Percentiles rank a stretch among this genome's conserved stretches.
These are phyloP conservation scores for Cheirogaleus major DNA, from an alignment of 2,797 vertebrate species.

Conservation along the genomic window DNA sequence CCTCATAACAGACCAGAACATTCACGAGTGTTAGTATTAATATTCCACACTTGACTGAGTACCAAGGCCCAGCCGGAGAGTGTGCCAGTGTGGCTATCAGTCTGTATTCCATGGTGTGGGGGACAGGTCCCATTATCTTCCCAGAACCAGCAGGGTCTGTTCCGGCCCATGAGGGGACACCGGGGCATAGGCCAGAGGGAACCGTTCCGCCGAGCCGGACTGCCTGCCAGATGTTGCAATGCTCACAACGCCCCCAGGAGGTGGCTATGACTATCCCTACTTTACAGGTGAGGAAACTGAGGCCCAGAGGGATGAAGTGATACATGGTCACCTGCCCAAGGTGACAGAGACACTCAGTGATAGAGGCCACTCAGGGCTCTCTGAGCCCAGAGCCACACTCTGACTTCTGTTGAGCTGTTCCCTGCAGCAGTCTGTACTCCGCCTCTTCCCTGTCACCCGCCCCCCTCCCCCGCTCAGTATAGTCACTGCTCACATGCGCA, in stretches of 20 bases:
- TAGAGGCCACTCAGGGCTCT: background rate
- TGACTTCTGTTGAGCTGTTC: background rate
- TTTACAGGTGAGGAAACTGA: background rate
- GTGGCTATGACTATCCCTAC: background rate
- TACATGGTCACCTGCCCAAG: background rate
- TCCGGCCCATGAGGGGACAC: background rate
- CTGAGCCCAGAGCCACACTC: background rate
- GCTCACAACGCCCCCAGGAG: background rate
- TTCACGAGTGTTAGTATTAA: background rate
- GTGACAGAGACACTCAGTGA: background rate
- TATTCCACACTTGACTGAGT: background rate
- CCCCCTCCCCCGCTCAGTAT: too few species aligned
- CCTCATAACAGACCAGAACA: background rate
- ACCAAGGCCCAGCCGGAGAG: background rate
- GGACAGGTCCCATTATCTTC: background rate
- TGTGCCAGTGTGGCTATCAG: too few species aligned
- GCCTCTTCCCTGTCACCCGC: fast-evolving
- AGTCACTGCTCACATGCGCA: fast-evolving
- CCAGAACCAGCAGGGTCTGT: background rate
- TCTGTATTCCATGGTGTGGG: too few species aligned
- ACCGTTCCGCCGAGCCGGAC: background rate
- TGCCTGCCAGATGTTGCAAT: too few species aligned
- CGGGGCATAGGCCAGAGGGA: too few species aligned
- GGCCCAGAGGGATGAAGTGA: background rate
- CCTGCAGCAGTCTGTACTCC: background rate